Base-by-base conservation (phyloP, 2,888 invertebrate genomes). In the Choristoneura rosaceana region DNA sequence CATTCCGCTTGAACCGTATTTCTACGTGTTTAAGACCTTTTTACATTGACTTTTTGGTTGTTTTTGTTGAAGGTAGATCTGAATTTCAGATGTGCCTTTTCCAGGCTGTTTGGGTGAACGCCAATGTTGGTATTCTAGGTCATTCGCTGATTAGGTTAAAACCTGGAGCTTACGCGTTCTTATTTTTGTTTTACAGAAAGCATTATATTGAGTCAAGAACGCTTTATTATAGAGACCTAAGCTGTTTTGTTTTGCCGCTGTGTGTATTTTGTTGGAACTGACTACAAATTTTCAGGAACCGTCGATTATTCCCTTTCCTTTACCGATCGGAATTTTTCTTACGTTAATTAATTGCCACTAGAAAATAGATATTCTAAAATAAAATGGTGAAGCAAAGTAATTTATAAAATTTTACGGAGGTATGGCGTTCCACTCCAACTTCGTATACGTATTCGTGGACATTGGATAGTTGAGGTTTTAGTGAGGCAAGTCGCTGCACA, bases 41-140 rank as follows among this genome's bases (percentile, higher is more conserved):
- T 73, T 41, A 33, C 59, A 34, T 50, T 41, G 68, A 17, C 10
- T 17, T 64, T 64, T 69, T 69, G 47, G 45, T 73, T 69, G 59
- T 73, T 73, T 73, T 73, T 52, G 43, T 25, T 34, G 33, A 68
- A 64, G 63, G 63, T 58, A 33, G 63, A 68, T 71, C 71, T 66
- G 66, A 73, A 73, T 69, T 69, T 69, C 59, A 71, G 69, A 64
- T 69, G 68, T 25, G 34, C 64, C 68, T 60, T 73, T 65, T 71
- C 68, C 68, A 38, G 64, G 41, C 47, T 63, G 62, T 68, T 73
- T 73, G 73, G 64, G 63, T 41, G 63, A 59, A 43, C 38, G 71
- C 68, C 73, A 73, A 63, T 69, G 68, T 63, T 59, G 62, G 64
- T 33, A 14, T 69, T 64, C 59, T 33, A 69, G 62, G 34, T 59